A percentile compares a stretch with the other conserved stretches of the same genome.
Conservation (phyloP, 1,140 invertebrate species). For the Sitodiplosis mosellana region DNA sequence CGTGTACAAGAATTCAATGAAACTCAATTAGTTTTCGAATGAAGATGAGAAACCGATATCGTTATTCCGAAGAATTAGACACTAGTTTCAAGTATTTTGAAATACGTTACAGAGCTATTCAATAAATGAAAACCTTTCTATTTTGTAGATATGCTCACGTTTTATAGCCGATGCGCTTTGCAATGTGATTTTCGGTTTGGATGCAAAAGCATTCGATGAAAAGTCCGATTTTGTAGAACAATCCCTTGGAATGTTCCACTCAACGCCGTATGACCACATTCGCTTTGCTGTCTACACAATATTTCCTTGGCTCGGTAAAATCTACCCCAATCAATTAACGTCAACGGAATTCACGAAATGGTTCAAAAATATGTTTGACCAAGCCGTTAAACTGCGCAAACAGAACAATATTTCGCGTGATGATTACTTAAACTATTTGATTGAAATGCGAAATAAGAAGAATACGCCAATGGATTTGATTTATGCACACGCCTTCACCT, state of each 20-base stretch:
- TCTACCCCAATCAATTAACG: not conserved
- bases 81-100: too few relatives aligned
- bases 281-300: not conserved
- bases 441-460: slow-evolving; percentile 1
- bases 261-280: not conserved
- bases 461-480: not conserved
- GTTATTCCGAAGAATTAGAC: too few relatives aligned
- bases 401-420: not conserved
- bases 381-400: not conserved
- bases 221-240: not conserved
- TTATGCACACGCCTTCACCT: not conserved
- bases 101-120: too few relatives aligned
- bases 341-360: not conserved
- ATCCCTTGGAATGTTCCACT: not conserved
- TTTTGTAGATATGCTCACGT: not conserved
- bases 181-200: not conserved
- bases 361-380: not conserved
- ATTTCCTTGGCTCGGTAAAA: not conserved
- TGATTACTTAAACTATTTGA: not conserved
- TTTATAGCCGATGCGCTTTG: not conserved
- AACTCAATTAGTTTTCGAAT: not conserved
- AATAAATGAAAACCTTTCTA: too few relatives aligned
- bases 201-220: not conserved
- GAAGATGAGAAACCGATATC: not conserved
- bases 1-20: not conserved